Conservation (phyloP, 2,888 invertebrate species). For the Pandemis heparana region DNA sequence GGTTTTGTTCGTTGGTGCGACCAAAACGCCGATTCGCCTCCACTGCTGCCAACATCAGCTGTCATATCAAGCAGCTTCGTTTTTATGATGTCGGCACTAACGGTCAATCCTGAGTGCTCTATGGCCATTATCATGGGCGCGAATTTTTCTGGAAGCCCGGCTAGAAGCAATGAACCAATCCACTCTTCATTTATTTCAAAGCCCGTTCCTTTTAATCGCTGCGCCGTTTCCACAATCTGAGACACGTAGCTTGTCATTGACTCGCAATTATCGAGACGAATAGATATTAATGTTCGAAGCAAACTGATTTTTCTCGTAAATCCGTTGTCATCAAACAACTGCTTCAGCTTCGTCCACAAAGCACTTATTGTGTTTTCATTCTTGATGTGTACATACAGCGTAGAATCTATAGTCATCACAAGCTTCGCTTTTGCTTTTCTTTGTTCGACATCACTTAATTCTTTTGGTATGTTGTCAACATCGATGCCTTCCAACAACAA, state of each 20-base stretch:
- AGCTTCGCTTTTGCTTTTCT: neutral
- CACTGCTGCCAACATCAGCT: neutral
- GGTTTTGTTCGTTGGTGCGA: neutral
- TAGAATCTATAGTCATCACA: neutral
- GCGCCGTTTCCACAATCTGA: neutral
- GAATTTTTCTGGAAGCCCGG: conserved; percentile 3
- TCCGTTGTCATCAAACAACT: neutral
- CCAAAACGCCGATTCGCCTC: neutral
- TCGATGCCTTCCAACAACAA: too few relatives aligned
- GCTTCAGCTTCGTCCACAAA: neutral
- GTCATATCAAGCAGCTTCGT: neutral
- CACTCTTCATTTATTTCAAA: conserved; percentile 1
- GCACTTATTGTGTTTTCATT: neutral
- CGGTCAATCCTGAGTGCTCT: neutral
- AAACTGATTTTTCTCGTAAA: neutral
- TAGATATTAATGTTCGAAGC: neutral
- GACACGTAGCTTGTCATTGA: neutral
- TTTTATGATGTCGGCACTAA: neutral
- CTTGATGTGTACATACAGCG: neutral
- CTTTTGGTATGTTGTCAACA: too few relatives aligned
- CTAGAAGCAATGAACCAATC: neutral
- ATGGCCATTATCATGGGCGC: conserved; percentile 9
- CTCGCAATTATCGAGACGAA: too few relatives aligned
- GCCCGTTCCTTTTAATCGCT: neutral
- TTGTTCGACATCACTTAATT: too few relatives aligned